These are phyloP conservation scores for Pseudorhiza aurosa DNA, from an alignment of 30 jellyfish, hydroid and myxozoan species.

Conservation along the genomic window DNA sequence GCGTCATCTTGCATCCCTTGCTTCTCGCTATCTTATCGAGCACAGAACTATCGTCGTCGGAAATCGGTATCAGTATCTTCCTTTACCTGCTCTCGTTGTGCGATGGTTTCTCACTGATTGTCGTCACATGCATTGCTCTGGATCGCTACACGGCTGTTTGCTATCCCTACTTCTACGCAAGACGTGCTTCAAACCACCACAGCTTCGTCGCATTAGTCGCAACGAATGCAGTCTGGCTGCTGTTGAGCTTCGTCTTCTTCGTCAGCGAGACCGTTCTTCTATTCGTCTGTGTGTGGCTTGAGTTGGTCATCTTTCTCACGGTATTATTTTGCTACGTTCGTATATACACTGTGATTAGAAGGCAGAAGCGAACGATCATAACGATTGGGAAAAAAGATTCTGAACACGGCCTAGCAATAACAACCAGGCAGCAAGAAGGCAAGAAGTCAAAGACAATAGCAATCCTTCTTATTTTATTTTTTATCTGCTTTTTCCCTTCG, in stretches of 20 bases:
- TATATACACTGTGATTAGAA: background rate
- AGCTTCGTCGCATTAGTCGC: background rate
- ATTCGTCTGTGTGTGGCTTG: background rate
- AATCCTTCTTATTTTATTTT: background rate
- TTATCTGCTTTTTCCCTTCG: constrained; percentile 16
- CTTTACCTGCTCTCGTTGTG: constrained; percentile 1
- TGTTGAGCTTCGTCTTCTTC: constrained; percentile 4
- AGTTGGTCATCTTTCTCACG: background rate
- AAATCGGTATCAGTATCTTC: background rate
- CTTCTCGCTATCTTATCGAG: background rate
- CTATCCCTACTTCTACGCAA: constrained; percentile 10
- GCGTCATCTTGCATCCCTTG: constrained; percentile 3
- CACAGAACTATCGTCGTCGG: background rate
- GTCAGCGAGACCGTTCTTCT: background rate
- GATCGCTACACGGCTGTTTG: constrained; percentile 17
- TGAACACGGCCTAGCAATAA: background rate
- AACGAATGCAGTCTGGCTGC: background rate
- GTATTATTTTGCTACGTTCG: constrained; percentile 3
- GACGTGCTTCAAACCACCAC: background rate
- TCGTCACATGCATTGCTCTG: constrained; percentile 4
- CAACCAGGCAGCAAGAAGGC: background rate
- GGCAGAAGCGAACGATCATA: background rate
- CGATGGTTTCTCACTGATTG: constrained; percentile 14
- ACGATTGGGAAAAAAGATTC: background rate
- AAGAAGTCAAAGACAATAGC: constrained; percentile 20